Conservation (phyloP, 2,113 vertebrate genomes). For the Nettapus auritus region DNA sequence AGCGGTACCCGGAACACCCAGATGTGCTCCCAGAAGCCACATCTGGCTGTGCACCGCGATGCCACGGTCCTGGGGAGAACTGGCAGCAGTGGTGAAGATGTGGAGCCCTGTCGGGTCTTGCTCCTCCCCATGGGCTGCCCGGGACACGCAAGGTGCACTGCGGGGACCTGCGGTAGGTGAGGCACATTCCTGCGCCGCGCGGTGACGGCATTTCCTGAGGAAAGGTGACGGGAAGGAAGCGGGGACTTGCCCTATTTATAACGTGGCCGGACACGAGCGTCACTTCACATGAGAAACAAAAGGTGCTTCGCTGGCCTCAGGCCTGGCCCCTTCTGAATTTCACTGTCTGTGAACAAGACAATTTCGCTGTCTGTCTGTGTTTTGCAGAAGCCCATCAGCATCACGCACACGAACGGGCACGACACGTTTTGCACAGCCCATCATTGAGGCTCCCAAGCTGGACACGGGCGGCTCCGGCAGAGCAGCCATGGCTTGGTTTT, state of each 20-base stretch:
- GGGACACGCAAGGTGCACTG: neutral
- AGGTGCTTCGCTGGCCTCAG: neutral
- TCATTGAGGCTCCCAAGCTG: neutral
- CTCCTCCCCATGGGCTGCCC: neutral
- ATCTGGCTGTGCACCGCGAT: too few relatives aligned
- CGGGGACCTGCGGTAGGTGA: neutral
- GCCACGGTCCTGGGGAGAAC: too few relatives aligned
- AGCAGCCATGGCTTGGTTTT: neutral
- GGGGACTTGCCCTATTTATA: neutral
- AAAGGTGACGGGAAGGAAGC: constrained; percentile 18
- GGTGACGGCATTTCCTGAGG: constrained; percentile 2
- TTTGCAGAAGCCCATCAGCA: neutral
- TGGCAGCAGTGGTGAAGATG: neutral
- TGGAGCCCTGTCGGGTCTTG: too few relatives aligned
- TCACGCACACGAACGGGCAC: neutral
- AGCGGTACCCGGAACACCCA: neutral
- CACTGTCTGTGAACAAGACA: neutral
- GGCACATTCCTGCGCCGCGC: accelerated
- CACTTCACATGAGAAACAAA: neutral
- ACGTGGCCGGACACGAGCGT: accelerated
- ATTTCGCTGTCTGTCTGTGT: neutral
- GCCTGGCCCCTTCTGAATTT: neutral
- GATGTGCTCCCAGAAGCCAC: too few relatives aligned
- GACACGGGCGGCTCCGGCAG: neutral
- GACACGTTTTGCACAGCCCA: neutral